Evolutionary conservation across 2,888 invertebrate genomes (phyloP).

Genomic region (Brenthis daphne): DNA sequence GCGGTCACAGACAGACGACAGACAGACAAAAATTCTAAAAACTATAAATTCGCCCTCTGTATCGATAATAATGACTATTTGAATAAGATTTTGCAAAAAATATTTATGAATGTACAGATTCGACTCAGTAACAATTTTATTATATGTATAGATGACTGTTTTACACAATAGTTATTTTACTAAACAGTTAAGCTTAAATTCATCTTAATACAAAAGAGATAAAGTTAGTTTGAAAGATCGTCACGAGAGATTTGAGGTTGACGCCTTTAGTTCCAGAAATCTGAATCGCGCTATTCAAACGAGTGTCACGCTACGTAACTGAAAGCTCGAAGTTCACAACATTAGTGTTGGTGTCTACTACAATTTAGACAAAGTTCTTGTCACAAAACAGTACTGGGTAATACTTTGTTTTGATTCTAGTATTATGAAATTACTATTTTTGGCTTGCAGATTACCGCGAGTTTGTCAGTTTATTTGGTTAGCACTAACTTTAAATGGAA

Average conservation of each 20-base stretch:
- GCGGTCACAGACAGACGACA: too few species aligned
- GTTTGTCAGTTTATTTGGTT: too few species aligned
- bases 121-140: too few species aligned
- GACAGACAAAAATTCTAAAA: too few species aligned
- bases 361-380: slow-evolving; percentile 3
- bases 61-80: too few species aligned
- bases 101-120: too few species aligned
- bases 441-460: too few species aligned
- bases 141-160: not conserved
- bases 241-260: slow-evolving; percentile 28
- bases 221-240: slow-evolving; percentile 25
- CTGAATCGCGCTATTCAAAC: slow-evolving; percentile 18
- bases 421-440: too few species aligned
- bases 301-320: slow-evolving; percentile 22
- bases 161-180: not conserved
- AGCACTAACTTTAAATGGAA: too few species aligned
- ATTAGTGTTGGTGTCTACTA: slow-evolving; percentile 19
- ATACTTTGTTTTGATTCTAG: not conserved
- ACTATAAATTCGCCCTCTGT: too few species aligned
- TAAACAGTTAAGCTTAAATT: slow-evolving; percentile 4
- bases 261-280: slow-evolving; percentile 28
- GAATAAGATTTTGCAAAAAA: too few species aligned
- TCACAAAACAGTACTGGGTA: not conserved
- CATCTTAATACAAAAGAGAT: slow-evolving; percentile 18
- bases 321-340: slow-evolving; percentile 19